Evolutionary conservation across 1,140 invertebrate species (phyloP).

Genomic region (Drosophila navojoa): DNA sequence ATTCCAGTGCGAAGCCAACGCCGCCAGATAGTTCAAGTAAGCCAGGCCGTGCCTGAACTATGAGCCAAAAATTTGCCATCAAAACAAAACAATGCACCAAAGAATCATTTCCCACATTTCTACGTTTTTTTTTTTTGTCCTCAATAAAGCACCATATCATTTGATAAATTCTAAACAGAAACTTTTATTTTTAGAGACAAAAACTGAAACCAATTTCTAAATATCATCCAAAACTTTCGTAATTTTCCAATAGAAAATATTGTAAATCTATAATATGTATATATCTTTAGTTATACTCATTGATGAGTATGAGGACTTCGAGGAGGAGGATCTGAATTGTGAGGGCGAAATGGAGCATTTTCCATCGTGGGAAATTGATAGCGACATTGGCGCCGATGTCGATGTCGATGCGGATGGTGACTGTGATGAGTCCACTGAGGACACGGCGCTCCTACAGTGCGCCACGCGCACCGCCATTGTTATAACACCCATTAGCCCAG

Average conservation of each 20-base stretch:
- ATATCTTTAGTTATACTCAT: conserved; percentile 84
- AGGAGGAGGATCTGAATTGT: conserved; percentile 83
- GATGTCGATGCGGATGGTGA: conserved; percentile 84
- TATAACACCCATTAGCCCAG: conserved; percentile 84
- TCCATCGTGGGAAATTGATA: conserved; percentile 83
- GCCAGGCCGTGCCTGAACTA: conserved; percentile 46
- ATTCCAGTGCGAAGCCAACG: conserved; percentile 67
- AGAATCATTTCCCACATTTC: conserved; percentile 5
- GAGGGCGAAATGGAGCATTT: conserved; percentile 83
- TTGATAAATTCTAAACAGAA: neutral
- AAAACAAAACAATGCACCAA: conserved; percentile 16
- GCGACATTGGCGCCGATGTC: conserved; percentile 84
- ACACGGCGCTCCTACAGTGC: conserved; percentile 85
- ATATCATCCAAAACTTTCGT: neutral
- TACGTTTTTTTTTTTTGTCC: conserved; percentile 8
- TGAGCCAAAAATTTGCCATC: neutral
- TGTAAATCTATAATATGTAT: neutral
- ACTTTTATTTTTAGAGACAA: neutral
- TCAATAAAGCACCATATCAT: conserved; percentile 36
- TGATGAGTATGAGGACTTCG: conserved; percentile 85
- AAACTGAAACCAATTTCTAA: neutral
- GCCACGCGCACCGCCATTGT: conserved; percentile 84
- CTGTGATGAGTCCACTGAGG: conserved; percentile 85
- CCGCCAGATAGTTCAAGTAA: conserved; percentile 81
- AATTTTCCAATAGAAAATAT: neutral